Base-by-base conservation (phyloP, 1,140 invertebrate species). In the Drosophila arawakana region DNA sequence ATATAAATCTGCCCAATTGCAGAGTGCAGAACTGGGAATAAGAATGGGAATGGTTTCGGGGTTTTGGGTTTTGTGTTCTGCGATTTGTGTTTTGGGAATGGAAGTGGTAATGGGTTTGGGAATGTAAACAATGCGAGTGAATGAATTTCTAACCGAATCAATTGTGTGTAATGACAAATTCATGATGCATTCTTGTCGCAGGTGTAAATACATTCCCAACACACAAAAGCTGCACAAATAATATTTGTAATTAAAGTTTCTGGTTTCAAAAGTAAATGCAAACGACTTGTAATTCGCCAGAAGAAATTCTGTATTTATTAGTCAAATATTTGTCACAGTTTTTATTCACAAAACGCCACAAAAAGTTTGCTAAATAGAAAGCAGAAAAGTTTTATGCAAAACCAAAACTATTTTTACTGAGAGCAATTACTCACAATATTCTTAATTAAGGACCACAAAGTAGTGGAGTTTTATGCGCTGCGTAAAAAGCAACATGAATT, bases 81-180 rank as follows among this genome's bases (percentile, higher is more conserved):
- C 18, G 18, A 21, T 21, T 21, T 21, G 34, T 13, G 3, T n/a
- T 8, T 15, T 37, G 10, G 15, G 2, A 43, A 57, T 57, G 37
- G 2, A 1, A 41, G 8, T 11, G 18, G 11, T 11, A 30, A 46
- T 46, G 41, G 21, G 11, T 44, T 7, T 34, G 57, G 21, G 41
- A 41, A 39, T 58, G 41, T 15, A 59, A 49, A 49, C 13, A 49
- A 39, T 60, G 11, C 11, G 7, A 21, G 5, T 0, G 18, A 43
- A 13, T 5, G 35, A 25, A 50, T 21, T 15, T 4, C 7, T 1
- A 0, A 41, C 47, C 9, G n/a, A 69, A 58, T 58, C 50, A 70
- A 62, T 62, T 46, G 52, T 50, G 37, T 61, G 39, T 70, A 70
- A 74, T 74, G 37, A 43, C 37, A 44, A 15, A 49, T 49, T 30